phyloP scores from a whole-genome alignment of 2,888 invertebrate genomes.

The Ganaspis brasiliensis region DNA sequence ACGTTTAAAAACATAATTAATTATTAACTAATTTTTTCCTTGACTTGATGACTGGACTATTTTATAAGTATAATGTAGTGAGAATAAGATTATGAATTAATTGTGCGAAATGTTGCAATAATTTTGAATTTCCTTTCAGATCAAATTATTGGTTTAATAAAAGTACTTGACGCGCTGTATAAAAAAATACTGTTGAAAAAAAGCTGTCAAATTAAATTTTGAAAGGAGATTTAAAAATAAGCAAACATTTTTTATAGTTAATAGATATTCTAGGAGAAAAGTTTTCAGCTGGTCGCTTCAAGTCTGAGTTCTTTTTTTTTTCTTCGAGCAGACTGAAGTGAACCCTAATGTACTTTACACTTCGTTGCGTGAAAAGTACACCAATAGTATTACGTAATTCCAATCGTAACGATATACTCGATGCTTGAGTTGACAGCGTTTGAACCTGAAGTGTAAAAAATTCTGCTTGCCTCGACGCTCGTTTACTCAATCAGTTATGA shows the following conservation, averaged over 20 bases:
- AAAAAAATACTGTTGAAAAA: neutral
- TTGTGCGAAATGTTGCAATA: too few relatives aligned
- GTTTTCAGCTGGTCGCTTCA: neutral
- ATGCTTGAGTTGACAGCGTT: slow-evolving; percentile 37
- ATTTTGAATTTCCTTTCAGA: too few relatives aligned
- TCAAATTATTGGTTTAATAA: too few relatives aligned
- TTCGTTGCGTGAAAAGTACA: slow-evolving; percentile 33
- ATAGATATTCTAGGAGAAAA: neutral
- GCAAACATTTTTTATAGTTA: neutral
- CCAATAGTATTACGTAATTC: slow-evolving; percentile 40
- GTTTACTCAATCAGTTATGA: slow-evolving; percentile 40
- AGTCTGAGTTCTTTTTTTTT: neutral
- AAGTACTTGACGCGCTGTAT: too few relatives aligned
- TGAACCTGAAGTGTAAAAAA: slow-evolving; percentile 16
- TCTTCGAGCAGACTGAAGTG: slow-evolving; percentile 28
- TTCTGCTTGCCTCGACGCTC: slow-evolving; percentile 12
- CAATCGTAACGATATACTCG: slow-evolving; percentile 36
- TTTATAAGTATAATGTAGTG: too few relatives aligned
- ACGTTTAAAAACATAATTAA: too few relatives aligned
- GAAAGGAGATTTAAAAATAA: neutral
- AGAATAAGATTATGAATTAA: too few relatives aligned
- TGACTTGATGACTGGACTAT: too few relatives aligned
- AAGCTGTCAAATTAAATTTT: neutral
- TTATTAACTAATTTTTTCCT: too few relatives aligned
- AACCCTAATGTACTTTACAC: slow-evolving; percentile 35